Conservation (phyloP, 2,113 vertebrate genomes). For the Podarcis raffonei region DNA sequence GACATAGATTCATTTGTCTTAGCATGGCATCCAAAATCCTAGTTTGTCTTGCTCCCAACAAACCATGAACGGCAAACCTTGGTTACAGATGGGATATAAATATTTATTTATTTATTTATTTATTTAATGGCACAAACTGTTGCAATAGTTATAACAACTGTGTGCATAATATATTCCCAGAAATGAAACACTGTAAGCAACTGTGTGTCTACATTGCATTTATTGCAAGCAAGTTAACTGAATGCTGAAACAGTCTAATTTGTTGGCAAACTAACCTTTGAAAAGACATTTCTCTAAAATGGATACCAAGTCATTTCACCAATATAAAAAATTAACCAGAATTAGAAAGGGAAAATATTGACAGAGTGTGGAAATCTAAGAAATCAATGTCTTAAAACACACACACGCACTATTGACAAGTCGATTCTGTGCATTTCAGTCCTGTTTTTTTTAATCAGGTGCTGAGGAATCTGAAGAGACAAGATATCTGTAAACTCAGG, state of each 20-base stretch:
- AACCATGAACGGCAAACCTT: too few species aligned
- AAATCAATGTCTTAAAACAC: background rate
- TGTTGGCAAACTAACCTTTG: background rate
- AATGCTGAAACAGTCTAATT: background rate
- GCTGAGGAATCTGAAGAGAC: slow-evolving; percentile 2
- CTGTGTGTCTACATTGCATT: background rate
- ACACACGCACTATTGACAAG: slow-evolving; percentile 2
- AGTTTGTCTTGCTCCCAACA: too few species aligned
- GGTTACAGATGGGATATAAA: too few species aligned
- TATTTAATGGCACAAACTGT: background rate
- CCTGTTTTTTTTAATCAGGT: slow-evolving; percentile 11
- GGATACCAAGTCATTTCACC: background rate
- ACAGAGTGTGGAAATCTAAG: background rate
- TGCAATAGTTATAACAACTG: background rate
- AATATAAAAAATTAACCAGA: background rate
- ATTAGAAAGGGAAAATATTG: background rate
- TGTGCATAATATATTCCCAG: background rate
- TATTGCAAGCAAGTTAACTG: background rate
- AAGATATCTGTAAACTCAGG: slow-evolving; percentile 6
- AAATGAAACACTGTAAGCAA: background rate
- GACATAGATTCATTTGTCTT: too few species aligned
- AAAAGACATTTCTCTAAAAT: background rate
- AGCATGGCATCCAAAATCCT: too few species aligned
- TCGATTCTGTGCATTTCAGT: slow-evolving; percentile 40
- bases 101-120: too few species aligned